phyloP scores from a whole-genome alignment of 92 coral and sea anemone genomes.

The Palythoa caribaeorum region DNA sequence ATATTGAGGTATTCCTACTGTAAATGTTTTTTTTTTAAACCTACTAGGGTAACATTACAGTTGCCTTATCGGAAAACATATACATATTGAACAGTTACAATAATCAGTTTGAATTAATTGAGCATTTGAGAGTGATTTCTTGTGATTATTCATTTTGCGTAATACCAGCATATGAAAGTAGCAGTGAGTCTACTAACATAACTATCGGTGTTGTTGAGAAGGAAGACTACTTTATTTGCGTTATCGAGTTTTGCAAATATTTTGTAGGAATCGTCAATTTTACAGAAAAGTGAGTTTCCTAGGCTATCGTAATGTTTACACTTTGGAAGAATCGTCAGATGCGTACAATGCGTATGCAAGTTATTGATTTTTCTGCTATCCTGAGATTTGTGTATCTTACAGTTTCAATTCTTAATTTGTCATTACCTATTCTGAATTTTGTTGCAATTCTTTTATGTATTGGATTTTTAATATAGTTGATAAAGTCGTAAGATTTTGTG shows the following conservation, averaged over 20 bases:
- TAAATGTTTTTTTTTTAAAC: too few relatives aligned
- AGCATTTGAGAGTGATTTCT: too few relatives aligned
- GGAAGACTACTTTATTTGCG: not conserved
- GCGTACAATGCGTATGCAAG: not conserved
- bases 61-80: too few relatives aligned
- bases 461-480: constrained; percentile 1
- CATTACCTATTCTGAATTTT: constrained; percentile 10
- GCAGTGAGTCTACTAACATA: not conserved
- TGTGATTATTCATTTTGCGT: too few relatives aligned
- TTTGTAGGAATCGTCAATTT: not conserved
- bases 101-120: too few relatives aligned
- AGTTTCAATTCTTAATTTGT: constrained; percentile 12
- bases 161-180: too few relatives aligned
- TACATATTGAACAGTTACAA: too few relatives aligned
- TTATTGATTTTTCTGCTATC: not conserved
- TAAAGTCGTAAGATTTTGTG: not conserved
- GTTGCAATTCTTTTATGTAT: not conserved
- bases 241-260: not conserved
- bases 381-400: constrained; percentile 25
- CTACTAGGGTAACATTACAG: too few relatives aligned
- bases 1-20: too few relatives aligned
- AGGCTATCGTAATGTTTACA: not conserved
- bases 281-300: not conserved
- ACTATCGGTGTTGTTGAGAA: not conserved
- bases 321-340: not conserved